These are phyloP conservation scores for Paelopatides confundens DNA, from an alignment of 53 echinoderm and acorn worm species.

Conservation along the genomic window DNA sequence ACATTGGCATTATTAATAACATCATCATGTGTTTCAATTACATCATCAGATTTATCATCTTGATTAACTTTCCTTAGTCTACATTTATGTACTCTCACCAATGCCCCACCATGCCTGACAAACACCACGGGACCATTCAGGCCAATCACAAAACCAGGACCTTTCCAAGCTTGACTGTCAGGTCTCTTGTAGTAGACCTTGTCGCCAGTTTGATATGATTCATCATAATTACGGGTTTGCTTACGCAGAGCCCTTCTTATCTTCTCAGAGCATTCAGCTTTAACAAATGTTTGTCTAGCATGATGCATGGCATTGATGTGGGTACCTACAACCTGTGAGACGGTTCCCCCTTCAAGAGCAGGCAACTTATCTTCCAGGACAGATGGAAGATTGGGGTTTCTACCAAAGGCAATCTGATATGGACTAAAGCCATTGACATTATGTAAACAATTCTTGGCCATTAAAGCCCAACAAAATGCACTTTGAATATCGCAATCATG, in stretches of 20 bases:
- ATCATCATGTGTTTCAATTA: no score
- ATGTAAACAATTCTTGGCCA: slow-evolving; percentile 21
- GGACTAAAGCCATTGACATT: slow-evolving; percentile 44
- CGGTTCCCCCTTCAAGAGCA: slow-evolving; percentile 8
- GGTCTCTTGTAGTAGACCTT: slow-evolving; percentile 36
- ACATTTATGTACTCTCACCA: slow-evolving; percentile 41
- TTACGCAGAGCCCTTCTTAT: slow-evolving; percentile 20
- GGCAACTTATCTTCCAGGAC: slow-evolving; percentile 15
- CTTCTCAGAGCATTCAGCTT: slow-evolving; percentile 44
- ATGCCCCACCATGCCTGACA: slow-evolving; percentile 46
- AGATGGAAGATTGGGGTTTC: slow-evolving; percentile 37
- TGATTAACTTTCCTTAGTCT: slow-evolving; percentile 23
- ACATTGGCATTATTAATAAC: no score
- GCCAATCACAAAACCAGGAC: slow-evolving; percentile 41
- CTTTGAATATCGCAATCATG: no score
- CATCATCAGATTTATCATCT: no score
- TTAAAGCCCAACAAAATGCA: background rate
- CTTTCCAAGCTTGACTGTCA: slow-evolving; percentile 15
- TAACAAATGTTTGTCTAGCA: slow-evolving; percentile 40
- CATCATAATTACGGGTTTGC: background rate
- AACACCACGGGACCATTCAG: slow-evolving; percentile 25
- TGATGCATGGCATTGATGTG: slow-evolving; percentile 51
- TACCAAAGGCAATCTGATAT: slow-evolving; percentile 22
- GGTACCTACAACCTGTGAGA: background rate
- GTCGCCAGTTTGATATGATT: background rate